Evolutionary conservation across 2,113 vertebrate species (phyloP).

Genomic region (Limnothrissa miodon): DNA sequence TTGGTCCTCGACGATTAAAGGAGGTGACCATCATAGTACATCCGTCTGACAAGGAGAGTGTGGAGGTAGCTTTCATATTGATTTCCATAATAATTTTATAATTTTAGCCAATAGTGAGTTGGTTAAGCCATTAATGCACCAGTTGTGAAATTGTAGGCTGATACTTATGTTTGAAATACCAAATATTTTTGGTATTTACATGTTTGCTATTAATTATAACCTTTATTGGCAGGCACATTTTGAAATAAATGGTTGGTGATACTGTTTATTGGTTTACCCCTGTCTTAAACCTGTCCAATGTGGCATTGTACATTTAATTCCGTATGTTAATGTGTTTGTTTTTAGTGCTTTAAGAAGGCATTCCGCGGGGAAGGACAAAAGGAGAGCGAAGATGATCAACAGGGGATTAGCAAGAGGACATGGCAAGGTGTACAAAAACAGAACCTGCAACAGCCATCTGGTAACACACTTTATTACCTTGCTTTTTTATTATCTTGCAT

Average conservation of each 20-base stretch:
- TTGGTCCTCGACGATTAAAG: conserved; percentile 53
- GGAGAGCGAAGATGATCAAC: not conserved
- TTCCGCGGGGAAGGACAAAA: conserved; percentile 48
- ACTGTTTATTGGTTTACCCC: no score
- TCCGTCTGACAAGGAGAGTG: conserved; percentile 59
- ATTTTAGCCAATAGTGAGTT: not conserved
- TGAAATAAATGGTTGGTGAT: no score
- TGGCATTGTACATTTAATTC: no score
- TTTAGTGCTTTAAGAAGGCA: conserved; percentile 58
- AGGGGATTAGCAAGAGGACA: not conserved
- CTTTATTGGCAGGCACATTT: no score
- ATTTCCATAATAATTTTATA: not conserved
- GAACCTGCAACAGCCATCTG: not conserved
- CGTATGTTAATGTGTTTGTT: not conserved
- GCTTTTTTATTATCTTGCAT: no score
- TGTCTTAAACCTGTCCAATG: no score
- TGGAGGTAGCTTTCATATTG: conserved; percentile 32
- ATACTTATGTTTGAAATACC: no score
- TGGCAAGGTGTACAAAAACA: not conserved
- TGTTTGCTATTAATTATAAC: no score
- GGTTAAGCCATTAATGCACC: no score
- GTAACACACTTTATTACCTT: no score
- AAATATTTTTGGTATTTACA: no score
- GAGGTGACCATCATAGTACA: conserved; percentile 76
- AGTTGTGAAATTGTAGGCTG: no score